phyloP scores from a whole-genome alignment of 2,113 vertebrate species.

The Tenebrosternarchus preto region DNA sequence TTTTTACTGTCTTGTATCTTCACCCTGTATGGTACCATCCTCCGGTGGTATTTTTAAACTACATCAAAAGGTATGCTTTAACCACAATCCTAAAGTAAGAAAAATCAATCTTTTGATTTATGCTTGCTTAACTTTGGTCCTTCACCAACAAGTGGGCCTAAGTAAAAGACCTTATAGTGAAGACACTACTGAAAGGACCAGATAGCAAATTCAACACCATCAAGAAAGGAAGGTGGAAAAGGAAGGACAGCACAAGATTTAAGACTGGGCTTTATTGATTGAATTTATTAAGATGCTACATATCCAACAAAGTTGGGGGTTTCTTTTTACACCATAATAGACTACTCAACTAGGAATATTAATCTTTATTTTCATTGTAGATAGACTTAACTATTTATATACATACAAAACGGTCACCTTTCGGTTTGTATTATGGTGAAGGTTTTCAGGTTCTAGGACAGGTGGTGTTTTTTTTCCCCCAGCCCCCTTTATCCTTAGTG shows the following conservation, averaged over 20 bases:
- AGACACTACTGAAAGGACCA: too few species aligned
- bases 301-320: conserved; percentile 88
- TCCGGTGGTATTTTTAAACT: too few species aligned
- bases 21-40: too few species aligned
- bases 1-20: too few species aligned
- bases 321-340: conserved; percentile 82
- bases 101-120: too few species aligned
- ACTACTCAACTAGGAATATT: conserved; percentile 82
- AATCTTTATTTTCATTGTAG: conserved; percentile 62
- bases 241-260: conserved; percentile 71
- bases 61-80: too few species aligned
- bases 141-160: too few species aligned
- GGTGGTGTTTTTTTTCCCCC: not conserved
- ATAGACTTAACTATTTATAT: conserved; percentile 76
- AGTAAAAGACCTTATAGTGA: too few species aligned
- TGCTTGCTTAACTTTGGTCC: too few species aligned
- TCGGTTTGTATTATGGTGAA: conserved; percentile 77
- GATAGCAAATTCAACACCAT: too few species aligned
- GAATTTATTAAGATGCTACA: conserved; percentile 94
- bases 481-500: conserved; percentile 9
- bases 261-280: conserved; percentile 84
- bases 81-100: too few species aligned
- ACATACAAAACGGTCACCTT: conserved; percentile 82
- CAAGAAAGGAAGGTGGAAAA: not conserved
- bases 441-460: conserved; percentile 69